A percentile compares a stretch with the other conserved stretches of the same genome.
These are phyloP conservation scores for Astropecten irregularis DNA, from an alignment of 53 echinoderm and acorn worm genomes.

Conservation along the genomic window DNA sequence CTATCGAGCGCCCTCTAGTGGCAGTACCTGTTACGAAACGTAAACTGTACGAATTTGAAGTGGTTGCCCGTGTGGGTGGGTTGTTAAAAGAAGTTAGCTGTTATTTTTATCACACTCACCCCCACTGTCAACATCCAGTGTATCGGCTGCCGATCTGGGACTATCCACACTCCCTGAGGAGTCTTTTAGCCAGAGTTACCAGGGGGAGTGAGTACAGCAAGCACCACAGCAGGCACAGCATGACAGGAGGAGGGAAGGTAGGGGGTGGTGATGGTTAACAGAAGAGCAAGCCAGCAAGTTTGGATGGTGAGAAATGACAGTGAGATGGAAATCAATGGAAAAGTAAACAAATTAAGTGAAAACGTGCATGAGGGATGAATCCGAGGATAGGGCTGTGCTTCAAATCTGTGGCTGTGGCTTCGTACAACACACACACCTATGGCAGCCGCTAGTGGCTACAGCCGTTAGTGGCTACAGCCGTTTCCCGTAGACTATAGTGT, in stretches of 20 bases:
- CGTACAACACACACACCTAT: too few species aligned
- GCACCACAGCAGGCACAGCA: constrained; percentile 27
- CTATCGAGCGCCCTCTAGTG: too few species aligned
- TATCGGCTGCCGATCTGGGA: constrained; percentile 28
- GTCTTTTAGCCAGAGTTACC: constrained; percentile 7
- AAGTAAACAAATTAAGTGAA: not conserved
- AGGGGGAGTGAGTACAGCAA: constrained; percentile 43
- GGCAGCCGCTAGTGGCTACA: too few species aligned
- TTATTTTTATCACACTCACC: constrained; percentile 49
- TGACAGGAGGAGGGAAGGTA: not conserved
- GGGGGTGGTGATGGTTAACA: constrained; percentile 35
- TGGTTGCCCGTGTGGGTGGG: too few species aligned
- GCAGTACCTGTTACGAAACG: too few species aligned
- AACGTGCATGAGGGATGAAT: too few species aligned
- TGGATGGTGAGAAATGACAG: constrained; percentile 16
- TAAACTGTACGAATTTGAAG: too few species aligned
- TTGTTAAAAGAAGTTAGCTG: too few species aligned
- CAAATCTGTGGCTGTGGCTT: too few species aligned
- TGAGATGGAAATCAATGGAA: constrained; percentile 4
- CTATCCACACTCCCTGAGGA: constrained; percentile 48
- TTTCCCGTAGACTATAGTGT: too few species aligned
- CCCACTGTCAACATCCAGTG: constrained; percentile 45
- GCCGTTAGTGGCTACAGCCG: too few species aligned
- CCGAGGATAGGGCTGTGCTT: too few species aligned
- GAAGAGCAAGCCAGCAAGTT: constrained; percentile 37